A percentile compares a stretch with the other conserved stretches of the same genome.
Evolutionary conservation across 2,888 invertebrate genomes (phyloP).

Genomic region (Andrena bicolor): DNA sequence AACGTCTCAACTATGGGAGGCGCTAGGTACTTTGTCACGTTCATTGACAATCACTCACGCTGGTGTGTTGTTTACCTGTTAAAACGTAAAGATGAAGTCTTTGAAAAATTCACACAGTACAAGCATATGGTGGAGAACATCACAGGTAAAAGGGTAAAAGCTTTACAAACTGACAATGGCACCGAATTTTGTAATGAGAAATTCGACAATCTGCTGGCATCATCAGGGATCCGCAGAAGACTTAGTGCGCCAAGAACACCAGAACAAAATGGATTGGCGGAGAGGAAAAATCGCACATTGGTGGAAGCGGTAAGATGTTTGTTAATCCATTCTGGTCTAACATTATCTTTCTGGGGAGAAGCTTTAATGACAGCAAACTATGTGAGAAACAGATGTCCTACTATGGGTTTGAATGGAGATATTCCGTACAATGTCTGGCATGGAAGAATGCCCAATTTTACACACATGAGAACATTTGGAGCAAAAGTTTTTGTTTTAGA

Average conservation of each 20-base stretch:
- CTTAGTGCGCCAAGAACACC: background rate
- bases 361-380: background rate
- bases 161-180: background rate
- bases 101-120: background rate
- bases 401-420: background rate
- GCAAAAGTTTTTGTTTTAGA: conserved; percentile 3
- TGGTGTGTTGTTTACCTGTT: conserved; percentile 3
- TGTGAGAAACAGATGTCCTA: background rate
- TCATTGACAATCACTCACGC: conserved; percentile 22
- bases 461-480: conserved; percentile 9
- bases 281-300: no score
- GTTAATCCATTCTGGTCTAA: background rate
- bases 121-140: background rate
- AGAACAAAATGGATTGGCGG: background rate
- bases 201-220: background rate
- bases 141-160: background rate
- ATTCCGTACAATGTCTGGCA: no score
- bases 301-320: no score
- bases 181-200: background rate
- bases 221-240: background rate
- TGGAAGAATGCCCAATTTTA: background rate
- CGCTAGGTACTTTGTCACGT: conserved; percentile 16
- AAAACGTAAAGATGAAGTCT: background rate
- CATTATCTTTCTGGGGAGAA: background rate
- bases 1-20: background rate